Base-by-base conservation (phyloP, 1,140 invertebrate genomes). In the Macrocentrus cingulum region DNA sequence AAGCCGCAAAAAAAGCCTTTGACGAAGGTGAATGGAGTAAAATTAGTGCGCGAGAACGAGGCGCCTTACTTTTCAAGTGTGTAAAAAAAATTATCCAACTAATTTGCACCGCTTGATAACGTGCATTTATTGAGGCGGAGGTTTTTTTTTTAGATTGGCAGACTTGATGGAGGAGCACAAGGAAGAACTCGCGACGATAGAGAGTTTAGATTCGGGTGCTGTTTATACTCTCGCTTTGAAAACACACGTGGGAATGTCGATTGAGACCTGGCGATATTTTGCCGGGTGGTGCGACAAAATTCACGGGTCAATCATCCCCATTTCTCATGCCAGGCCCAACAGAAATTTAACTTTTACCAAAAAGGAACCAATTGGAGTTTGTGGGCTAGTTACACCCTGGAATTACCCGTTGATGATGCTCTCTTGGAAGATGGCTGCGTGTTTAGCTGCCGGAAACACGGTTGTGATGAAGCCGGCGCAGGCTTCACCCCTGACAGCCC, bases 401-500 rank as follows among this genome's bases (percentile, higher is more conserved):
- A 99, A 99, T 73, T 99, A 98, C 72, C 95, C 96, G 0, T 72
- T 98, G 6, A 88, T 98, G 84, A 98, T 99, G 95, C 81, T 96
- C n/a, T 93, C 95, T 0, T 98, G 95, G 95, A 99, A 99, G 72
- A 89, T 98, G 84, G 96, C 94, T 0, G 95, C 97, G 0, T 97
- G 96, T 61, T 81, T 99, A 15, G 91, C 94, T 0, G 92, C 92
- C 15, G 95, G 96, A 8, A 98, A 98, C 67, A 92, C 89, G 0
- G 88, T 97, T 9, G 87, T 98, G 0, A 91, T 98, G 81, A 98
- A 98, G 75, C 91, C 94, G 0, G 95, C 96, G 0, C 94, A 97
- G 70, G 91, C 94, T 11, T 91, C 88, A 42, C 94, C 95, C 0
- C 76, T 98, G 9, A 97, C 95, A 0, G 94, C 95, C 0, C 74